These are phyloP conservation scores for cattle (Bos taurus) DNA, from an alignment of 2,113 vertebrate species.

Conservation along the genomic window DNA sequence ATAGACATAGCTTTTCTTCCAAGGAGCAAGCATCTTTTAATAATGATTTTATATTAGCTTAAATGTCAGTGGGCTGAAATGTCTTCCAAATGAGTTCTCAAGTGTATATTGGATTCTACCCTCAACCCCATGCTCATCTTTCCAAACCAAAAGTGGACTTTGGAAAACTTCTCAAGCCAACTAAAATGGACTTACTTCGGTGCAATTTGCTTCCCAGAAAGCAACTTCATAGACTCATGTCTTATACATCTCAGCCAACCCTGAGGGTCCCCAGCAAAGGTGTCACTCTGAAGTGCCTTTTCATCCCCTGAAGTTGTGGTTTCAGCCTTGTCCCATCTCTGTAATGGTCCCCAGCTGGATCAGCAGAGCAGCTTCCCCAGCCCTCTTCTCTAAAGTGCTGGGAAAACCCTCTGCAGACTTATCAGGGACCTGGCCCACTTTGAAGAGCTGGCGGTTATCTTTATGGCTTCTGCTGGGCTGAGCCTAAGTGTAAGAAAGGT, in stretches of 20 bases:
- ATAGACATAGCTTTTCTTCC: not conserved
- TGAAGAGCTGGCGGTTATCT: constrained; percentile 54
- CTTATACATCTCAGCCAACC: not conserved
- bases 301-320: not conserved
- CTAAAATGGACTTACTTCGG: not conserved
- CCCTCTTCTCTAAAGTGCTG: constrained; percentile 19
- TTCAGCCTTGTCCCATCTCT: not conserved
- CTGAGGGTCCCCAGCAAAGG: not conserved
- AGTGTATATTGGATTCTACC: not conserved
- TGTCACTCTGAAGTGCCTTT: not conserved
- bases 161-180: not conserved
- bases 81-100: not conserved
- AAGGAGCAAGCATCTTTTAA: not conserved
- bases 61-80: not conserved
- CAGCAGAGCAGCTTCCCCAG: not conserved
- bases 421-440: constrained; percentile 14
- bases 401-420: constrained; percentile 31
- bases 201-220: not conserved
- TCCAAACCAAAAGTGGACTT: not conserved
- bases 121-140: accelerated
- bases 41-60: not conserved
- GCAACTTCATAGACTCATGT: not conserved
- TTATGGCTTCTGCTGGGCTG: constrained; percentile 4
- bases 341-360: not conserved
- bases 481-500: constrained; percentile 44